Conservation (phyloP, 2,113 vertebrate genomes). For the Paratilapia polleni region DNA sequence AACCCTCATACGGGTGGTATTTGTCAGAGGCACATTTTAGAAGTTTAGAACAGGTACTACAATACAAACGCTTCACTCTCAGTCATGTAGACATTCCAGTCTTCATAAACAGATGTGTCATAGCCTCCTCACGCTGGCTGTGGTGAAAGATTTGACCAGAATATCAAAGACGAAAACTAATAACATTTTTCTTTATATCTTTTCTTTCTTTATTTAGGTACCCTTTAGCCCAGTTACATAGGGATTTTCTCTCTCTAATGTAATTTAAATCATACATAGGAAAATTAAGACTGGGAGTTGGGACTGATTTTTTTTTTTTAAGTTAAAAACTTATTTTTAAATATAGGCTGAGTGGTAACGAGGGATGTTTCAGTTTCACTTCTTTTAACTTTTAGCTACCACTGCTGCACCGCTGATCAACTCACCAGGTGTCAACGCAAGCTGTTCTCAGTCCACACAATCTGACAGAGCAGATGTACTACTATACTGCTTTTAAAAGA, state of each 20-base stretch:
- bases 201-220: background rate
- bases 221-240: no score
- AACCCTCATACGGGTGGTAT: fast-evolving
- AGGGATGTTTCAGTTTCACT: no score
- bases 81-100: background rate
- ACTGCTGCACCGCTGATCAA: background rate
- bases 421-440: no score
- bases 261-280: background rate
- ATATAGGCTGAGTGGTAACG: no score
- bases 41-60: background rate
- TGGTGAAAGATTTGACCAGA: background rate
- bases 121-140: background rate
- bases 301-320: no score
- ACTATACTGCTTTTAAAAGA: background rate
- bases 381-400: background rate
- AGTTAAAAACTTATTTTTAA: no score
- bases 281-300: background rate
- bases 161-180: background rate
- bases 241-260: background rate
- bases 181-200: no score
- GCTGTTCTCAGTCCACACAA: no score
- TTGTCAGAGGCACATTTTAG: background rate
- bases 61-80: background rate
- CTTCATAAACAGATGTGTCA: background rate
- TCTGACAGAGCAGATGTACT: background rate